Evolutionary conservation across 2,797 vertebrate species (phyloP).

Genomic region (Chloroceryle inda): DNA sequence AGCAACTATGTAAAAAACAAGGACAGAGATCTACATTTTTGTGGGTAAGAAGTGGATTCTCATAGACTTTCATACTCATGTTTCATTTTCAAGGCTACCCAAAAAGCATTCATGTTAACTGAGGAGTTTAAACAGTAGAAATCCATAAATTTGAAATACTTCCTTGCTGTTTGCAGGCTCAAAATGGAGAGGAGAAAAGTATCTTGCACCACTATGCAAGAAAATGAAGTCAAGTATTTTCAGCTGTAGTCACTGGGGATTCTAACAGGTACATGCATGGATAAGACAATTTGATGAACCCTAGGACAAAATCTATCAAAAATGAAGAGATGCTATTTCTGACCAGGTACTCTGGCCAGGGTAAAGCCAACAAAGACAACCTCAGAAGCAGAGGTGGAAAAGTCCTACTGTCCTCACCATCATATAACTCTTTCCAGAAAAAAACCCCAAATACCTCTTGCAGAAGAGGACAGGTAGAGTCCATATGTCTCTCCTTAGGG

Average conservation of each 20-base stretch:
- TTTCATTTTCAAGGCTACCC: background rate
- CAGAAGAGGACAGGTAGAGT: background rate
- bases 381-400: background rate
- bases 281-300: background rate
- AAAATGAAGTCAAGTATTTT: background rate
- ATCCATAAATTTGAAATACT: background rate
- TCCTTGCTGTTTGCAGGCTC: background rate
- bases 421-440: background rate
- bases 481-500: background rate
- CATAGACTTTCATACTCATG: background rate
- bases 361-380: background rate
- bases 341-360: background rate
- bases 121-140: background rate
- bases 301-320: background rate
- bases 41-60: background rate
- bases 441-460: background rate
- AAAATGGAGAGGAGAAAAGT: background rate
- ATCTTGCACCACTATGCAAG: background rate
- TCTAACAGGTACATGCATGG: background rate
- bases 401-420: background rate
- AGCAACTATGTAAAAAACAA: background rate
- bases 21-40: background rate
- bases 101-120: background rate
- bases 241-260: background rate
- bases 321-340: background rate